phyloP scores from a whole-genome alignment of 2,888 invertebrate species.

The Agrochola circellaris region DNA sequence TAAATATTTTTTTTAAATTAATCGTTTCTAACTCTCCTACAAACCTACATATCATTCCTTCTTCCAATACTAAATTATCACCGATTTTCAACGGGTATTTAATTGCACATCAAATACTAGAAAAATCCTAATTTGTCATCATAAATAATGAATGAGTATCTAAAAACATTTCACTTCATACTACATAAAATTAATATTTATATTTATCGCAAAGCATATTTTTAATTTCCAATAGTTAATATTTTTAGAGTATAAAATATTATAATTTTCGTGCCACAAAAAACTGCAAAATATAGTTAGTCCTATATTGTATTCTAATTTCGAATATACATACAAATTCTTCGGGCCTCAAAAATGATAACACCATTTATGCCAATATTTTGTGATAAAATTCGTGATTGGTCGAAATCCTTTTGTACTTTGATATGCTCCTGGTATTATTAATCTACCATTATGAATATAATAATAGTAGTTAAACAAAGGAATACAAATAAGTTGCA shows the following conservation, averaged over 20 bases:
- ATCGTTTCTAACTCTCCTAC: not conserved
- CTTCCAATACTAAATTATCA: constrained; percentile 44
- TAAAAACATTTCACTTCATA: not conserved
- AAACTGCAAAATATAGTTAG: not conserved
- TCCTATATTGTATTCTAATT: not conserved
- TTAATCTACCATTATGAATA: not conserved
- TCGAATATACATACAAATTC: not conserved
- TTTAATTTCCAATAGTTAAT: not conserved
- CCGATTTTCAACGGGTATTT: constrained; percentile 20
- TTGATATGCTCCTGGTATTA: not conserved
- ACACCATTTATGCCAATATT: not conserved
- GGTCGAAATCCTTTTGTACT: not conserved
- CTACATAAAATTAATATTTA: not conserved
- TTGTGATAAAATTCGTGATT: not conserved
- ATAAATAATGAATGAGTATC: not conserved
- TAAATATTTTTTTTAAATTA: not conserved
- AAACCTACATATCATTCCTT: constrained; percentile 19
- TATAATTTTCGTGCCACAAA: not conserved
- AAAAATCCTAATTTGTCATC: not conserved
- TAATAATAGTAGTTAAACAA: not conserved
- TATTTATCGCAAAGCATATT: not conserved
- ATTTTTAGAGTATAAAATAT: too few relatives aligned
- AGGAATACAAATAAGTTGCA: not conserved
- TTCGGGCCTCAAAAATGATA: not conserved
- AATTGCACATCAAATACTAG: constrained; percentile 33